Evolutionary conservation across 2,797 vertebrate genomes (phyloP).

Genomic region (Smutsia gigantea): DNA sequence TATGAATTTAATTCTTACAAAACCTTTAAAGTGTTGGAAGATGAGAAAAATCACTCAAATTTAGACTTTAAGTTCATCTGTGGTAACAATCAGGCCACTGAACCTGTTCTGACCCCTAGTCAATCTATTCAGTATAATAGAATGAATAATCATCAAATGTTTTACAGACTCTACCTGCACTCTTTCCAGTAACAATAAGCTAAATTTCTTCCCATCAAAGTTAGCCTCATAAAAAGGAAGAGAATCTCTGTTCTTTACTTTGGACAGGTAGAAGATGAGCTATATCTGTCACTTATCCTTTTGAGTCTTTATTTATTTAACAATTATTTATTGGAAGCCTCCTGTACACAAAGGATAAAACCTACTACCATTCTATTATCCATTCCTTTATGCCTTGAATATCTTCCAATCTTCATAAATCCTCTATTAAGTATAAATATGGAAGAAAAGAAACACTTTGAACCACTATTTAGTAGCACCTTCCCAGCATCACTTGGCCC

Average conservation of each 20-base stretch:
- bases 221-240: constrained; percentile 12
- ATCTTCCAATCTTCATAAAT: background rate
- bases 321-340: background rate
- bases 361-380: background rate
- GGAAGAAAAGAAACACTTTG: background rate
- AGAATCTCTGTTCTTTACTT: background rate
- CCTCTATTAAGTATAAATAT: background rate
- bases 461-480: background rate
- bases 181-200: background rate
- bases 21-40: constrained; percentile 12
- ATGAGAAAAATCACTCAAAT: background rate
- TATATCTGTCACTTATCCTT: background rate
- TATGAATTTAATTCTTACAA: background rate
- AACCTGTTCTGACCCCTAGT: background rate
- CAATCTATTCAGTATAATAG: background rate
- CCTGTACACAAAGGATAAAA: background rate
- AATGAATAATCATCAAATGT: background rate
- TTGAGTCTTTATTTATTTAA: background rate
- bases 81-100: background rate
- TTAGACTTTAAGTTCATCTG: background rate
- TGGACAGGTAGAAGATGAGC: background rate
- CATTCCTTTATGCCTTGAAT: background rate
- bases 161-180: background rate
- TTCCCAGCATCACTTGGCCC: background rate
- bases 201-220: background rate